A percentile compares a stretch with the other conserved stretches of the same genome.
Conservation (phyloP, 2,888 invertebrate species). For the Eupithecia insigniata region DNA sequence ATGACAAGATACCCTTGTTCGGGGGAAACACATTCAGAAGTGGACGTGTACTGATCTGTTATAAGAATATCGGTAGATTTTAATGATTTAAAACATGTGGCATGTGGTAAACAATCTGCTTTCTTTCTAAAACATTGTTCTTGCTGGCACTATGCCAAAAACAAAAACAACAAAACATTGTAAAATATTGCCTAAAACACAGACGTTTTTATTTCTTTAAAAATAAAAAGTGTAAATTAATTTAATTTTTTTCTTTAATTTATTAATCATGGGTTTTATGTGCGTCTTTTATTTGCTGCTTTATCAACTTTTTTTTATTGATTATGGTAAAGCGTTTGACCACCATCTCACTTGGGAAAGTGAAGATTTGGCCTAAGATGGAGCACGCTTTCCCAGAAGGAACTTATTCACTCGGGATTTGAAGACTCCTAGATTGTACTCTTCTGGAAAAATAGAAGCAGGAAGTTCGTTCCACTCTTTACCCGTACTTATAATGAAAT, state of each 20-base stretch:
- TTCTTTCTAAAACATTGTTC: slow-evolving; percentile 57
- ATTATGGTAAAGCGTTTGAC: too few species aligned
- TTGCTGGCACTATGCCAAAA: slow-evolving; percentile 65
- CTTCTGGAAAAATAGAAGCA: too few species aligned
- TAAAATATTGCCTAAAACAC: slow-evolving; percentile 53
- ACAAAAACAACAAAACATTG: slow-evolving; percentile 60
- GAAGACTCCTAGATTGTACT: too few species aligned
- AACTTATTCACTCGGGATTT: too few species aligned
- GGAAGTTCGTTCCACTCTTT: too few species aligned
- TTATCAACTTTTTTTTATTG: too few species aligned
- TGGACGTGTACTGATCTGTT: background rate
- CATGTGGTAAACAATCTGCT: slow-evolving; percentile 54
- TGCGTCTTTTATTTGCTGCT: background rate
- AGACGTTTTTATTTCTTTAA: slow-evolving; percentile 49
- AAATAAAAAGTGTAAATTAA: slow-evolving; percentile 27
- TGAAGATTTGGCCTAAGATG: too few species aligned
- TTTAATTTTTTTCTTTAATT: slow-evolving; percentile 21
- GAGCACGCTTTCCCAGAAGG: too few species aligned
- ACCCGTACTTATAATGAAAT: too few species aligned
- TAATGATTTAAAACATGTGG: slow-evolving; percentile 24
- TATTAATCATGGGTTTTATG: background rate
- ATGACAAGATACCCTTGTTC: background rate
- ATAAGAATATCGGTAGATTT: slow-evolving; percentile 2
- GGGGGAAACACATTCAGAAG: background rate
- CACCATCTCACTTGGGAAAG: too few species aligned